Evolutionary conservation across 2,797 vertebrate species (phyloP).

Genomic region (Acipenser transmontanus): DNA sequence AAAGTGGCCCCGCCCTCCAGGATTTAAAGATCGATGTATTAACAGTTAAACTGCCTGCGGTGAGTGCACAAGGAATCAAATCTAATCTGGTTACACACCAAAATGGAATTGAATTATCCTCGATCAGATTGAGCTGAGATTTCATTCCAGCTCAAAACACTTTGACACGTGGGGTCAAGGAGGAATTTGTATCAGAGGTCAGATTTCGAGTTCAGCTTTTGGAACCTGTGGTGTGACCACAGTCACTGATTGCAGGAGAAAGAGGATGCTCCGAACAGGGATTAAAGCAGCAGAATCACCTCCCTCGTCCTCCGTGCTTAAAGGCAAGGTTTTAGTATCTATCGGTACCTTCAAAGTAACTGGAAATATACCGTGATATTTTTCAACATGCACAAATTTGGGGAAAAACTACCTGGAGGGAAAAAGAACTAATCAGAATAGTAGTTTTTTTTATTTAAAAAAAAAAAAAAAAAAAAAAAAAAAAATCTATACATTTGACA

Average conservation of each 20-base stretch:
- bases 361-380: slow-evolving; percentile 16
- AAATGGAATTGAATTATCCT: slow-evolving; percentile 25
- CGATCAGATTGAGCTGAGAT: slow-evolving; percentile 21
- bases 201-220: not conserved
- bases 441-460: not conserved
- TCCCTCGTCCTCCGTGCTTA: slow-evolving; percentile 6
- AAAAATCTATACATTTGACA: not conserved
- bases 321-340: slow-evolving; percentile 31
- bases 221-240: not conserved
- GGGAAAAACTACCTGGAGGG: no score
- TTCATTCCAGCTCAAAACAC: slow-evolving; percentile 16
- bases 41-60: slow-evolving; percentile 4
- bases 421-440: not conserved
- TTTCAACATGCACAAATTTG: no score
- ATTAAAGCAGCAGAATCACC: not conserved
- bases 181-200: not conserved
- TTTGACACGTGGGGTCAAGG: slow-evolving; percentile 13
- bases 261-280: not conserved
- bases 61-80: slow-evolving; percentile 6
- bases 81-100: slow-evolving; percentile 25
- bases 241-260: no score
- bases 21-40: not conserved
- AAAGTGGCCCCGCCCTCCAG: no score
- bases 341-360: slow-evolving; percentile 41
- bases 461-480: no score